A percentile compares a stretch with the other conserved stretches of the same genome.
These are phyloP conservation scores for Salticus scenicus DNA, from an alignment of 2,888 invertebrate genomes.

Conservation along the genomic window DNA sequence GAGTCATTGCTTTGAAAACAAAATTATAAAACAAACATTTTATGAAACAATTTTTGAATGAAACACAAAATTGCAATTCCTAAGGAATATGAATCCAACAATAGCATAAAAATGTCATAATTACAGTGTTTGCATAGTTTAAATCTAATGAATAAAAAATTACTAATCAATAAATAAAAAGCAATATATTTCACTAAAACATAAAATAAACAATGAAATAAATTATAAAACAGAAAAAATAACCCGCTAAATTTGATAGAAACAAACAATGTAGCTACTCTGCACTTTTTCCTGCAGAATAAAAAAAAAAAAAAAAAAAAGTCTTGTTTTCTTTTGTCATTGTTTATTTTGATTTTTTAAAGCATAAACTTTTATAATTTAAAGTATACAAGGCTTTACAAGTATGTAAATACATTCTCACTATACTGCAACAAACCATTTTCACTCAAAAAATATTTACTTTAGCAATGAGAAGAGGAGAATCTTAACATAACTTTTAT, in stretches of 20 bases:
- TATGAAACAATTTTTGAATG: too few relatives aligned
- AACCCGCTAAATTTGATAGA: neutral
- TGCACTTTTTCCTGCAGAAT: neutral
- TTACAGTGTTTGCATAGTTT: too few relatives aligned
- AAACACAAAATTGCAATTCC: too few relatives aligned
- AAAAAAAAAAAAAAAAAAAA: neutral
- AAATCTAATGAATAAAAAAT: too few relatives aligned
- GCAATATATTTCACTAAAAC: neutral
- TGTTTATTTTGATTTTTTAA: conserved; percentile 68
- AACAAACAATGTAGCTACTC: neutral
- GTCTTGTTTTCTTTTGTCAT: conserved; percentile 40
- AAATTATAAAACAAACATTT: too few relatives aligned
- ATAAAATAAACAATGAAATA: neutral
- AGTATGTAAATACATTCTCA: conserved; percentile 69
- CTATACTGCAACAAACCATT: conserved; percentile 70
- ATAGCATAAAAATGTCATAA: too few relatives aligned
- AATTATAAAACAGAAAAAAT: conserved; percentile 1
- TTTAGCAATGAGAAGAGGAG: conserved; percentile 63
- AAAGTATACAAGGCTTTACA: conserved; percentile 69
- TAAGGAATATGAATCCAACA: too few relatives aligned
- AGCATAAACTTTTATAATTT: conserved; percentile 70
- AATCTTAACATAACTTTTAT: conserved; percentile 55
- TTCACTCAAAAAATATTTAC: conserved; percentile 67
- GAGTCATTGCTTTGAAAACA: too few relatives aligned
- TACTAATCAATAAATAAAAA: too few relatives aligned